Conservation (phyloP, 1,140 invertebrate species). For the Bombus impatiens region DNA sequence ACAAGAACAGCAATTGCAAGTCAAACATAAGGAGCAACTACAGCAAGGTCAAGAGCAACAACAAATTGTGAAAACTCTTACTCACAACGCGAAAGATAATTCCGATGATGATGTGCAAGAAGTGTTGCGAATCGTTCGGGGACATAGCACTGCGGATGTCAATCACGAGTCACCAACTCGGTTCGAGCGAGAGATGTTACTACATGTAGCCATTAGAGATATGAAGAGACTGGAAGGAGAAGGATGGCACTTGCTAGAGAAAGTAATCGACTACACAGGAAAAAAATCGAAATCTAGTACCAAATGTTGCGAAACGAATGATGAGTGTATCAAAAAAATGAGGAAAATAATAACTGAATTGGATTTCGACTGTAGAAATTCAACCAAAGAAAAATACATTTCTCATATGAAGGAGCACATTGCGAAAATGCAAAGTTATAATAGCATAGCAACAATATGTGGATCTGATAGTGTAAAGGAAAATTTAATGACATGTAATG, state of each 20-base stretch:
- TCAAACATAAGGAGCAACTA: not conserved
- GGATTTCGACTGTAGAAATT: not conserved
- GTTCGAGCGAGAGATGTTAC: constrained; percentile 51
- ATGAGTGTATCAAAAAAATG: not conserved
- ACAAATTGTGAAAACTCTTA: not conserved
- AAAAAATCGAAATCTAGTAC: not conserved
- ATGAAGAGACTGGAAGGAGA: constrained; percentile 19
- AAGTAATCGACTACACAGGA: not conserved
- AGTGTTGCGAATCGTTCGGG: constrained; percentile 56
- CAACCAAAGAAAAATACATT: not conserved
- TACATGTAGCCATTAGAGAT: constrained; percentile 39
- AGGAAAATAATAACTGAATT: not conserved
- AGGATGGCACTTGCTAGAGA: not conserved
- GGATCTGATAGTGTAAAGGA: not conserved
- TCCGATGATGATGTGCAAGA: constrained; percentile 62
- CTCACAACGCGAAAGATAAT: not conserved
- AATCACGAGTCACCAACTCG: constrained; percentile 68
- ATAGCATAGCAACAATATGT: too few relatives aligned
- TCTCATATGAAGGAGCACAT: not conserved
- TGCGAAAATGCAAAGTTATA: not conserved
- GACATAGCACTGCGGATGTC: constrained; percentile 13
- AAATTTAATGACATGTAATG: not conserved
- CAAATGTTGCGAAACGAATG: not conserved
- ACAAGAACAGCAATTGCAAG: not conserved
- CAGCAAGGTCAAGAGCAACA: not conserved